Evolutionary conservation across 2,888 invertebrate genomes (phyloP).

Genomic region (Gymnoscelis rufifasciata): DNA sequence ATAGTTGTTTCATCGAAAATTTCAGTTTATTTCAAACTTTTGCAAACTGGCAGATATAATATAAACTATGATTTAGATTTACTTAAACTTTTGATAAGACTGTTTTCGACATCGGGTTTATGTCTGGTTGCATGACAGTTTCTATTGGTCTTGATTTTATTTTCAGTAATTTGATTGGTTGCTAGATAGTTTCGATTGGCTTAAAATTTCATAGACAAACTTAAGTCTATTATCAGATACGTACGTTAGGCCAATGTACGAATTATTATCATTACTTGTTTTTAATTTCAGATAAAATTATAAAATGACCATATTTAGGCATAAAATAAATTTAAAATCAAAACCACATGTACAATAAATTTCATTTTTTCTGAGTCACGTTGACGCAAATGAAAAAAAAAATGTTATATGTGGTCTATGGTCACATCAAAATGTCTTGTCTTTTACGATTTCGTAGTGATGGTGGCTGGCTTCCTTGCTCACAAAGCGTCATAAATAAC

Average conservation of each 20-base stretch:
- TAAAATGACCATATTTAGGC: too few species aligned
- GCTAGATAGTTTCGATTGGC: constrained; percentile 31
- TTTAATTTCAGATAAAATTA: too few species aligned
- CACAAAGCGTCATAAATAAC: constrained; percentile 73
- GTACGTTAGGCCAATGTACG: background rate
- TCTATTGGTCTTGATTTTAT: too few species aligned
- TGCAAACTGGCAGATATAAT: too few species aligned
- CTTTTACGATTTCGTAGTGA: constrained; percentile 79
- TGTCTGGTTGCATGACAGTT: too few species aligned
- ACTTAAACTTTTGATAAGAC: too few species aligned
- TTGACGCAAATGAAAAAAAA: constrained; percentile 46
- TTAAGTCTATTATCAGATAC: constrained; percentile 21
- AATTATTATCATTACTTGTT: too few species aligned
- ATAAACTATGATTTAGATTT: too few species aligned
- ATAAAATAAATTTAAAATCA: too few species aligned
- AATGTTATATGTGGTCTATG: constrained; percentile 63
- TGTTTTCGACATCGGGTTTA: too few species aligned
- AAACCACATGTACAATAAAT: background rate
- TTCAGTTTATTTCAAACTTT: too few species aligned
- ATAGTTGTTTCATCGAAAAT: too few species aligned
- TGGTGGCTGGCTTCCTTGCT: constrained; percentile 79
- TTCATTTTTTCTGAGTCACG: constrained; percentile 34
- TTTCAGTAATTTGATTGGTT: constrained; percentile 33
- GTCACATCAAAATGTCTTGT: constrained; percentile 66
- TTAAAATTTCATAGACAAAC: constrained; percentile 34